A percentile compares a stretch with the other conserved stretches of the same genome.
Conservation (phyloP, 2,113 vertebrate species). For the Neolamprologus variostigma region DNA sequence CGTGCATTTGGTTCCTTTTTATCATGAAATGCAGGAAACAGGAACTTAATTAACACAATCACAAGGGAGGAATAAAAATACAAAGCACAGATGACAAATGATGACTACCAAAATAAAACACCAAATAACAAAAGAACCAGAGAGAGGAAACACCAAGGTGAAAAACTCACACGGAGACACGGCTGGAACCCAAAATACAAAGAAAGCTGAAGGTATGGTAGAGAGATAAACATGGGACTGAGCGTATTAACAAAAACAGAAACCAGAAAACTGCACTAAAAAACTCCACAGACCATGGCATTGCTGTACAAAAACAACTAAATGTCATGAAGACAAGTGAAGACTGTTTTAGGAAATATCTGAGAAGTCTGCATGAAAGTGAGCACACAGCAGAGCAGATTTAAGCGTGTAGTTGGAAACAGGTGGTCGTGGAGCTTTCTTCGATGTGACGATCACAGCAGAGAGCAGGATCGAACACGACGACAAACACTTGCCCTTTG, state of each 20-base stretch:
- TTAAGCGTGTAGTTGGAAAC: accelerated
- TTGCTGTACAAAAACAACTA: background rate
- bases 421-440: background rate
- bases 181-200: background rate
- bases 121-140: background rate
- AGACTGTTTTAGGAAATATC: background rate
- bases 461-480: background rate
- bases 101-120: background rate
- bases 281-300: background rate
- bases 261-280: background rate
- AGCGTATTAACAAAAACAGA: background rate
- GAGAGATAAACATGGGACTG: background rate
- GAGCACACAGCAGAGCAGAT: background rate
- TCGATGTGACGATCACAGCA: background rate
- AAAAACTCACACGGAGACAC: background rate
- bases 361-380: background rate
- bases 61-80: background rate
- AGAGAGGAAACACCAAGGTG: accelerated
- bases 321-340: background rate
- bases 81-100: background rate
- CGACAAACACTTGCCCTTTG: background rate
- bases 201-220: background rate
- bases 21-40: background rate
- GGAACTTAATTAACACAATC: background rate
- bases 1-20: background rate